Evolutionary conservation across 1,140 invertebrate genomes (phyloP), one percentile per base, ranked within the genome.

Genomic region (Atta texana): DNA sequence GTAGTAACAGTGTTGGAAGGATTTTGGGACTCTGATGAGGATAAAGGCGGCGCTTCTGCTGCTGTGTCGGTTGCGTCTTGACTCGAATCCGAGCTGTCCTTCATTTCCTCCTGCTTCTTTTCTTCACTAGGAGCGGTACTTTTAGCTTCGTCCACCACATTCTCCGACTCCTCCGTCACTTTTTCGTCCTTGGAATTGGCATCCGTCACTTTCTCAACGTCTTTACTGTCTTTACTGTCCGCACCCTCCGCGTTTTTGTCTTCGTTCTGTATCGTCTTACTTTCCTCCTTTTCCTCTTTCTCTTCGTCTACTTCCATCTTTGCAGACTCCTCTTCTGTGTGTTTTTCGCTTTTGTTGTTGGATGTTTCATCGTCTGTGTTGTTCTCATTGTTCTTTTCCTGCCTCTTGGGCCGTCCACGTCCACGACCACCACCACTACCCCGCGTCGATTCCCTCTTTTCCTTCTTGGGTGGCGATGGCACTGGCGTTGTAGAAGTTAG

Each of bases 401-500:
- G 94, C 57, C 94, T 92, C 82, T 95, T 95, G 10, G 95, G 95
- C 76, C 94, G 94, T 8, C 95, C 95, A 69, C 94, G 92, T 51
- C 95, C 94, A 59, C 94, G 94, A 61, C 93, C 94, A 12, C 91
- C 92, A 0, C 90, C 89, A 44, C 91, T 91, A 44, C 91, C 92
- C n/a, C 93, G 91, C 5, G 88, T 61, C 12, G 92, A 87, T 24
- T 96, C 95, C 14, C 93, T 93, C 57, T 96, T 95, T 24, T 95
- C 94, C 68, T 95, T 95, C 49, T 95, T 95, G 0, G 95, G 92
- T 5, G 95, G 95, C 14, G 95, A 94, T 57, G 95, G 95, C 6
- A 94, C 93, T 24, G 94, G 93, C 6, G 94, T 91, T 0, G 93
- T 86, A 3, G 93, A 87, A 8, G 91, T 85, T 6, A 95, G 87